Base-by-base conservation (phyloP, 2,113 vertebrate genomes). In the Onychostoma macrolepis region DNA sequence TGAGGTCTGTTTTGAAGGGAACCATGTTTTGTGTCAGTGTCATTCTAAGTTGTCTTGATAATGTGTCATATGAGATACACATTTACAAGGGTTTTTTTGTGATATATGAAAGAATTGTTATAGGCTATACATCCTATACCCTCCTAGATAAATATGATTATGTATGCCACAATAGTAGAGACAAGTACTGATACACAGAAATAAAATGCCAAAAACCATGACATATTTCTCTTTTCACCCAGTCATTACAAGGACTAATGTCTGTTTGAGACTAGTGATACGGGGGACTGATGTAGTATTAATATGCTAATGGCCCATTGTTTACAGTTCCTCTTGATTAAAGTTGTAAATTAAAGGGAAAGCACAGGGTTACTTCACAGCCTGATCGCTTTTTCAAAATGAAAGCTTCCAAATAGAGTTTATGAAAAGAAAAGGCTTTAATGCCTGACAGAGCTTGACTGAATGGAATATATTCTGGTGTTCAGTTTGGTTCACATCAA, bases 261-360 rank as follows among this genome's bases (percentile, higher is more conserved):
- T 84, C 45, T 26, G 36, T 84, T 36, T 74, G 69, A 74, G 30
- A 36, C 33, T 74, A 33, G 45, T 84, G 33, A 84, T 74, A 6
- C 28, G 24, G 17, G 30, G 15, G 38, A 87, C 53, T 91, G 90
- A 90, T 90, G 87, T 87, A 87, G 82, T 63, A 53, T 84, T 75
- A 80, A 67, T 87, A 89, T 88, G 89, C 84, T 88, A 94, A 90
- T 86, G 38, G 10, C 2, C 36, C 45, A 72, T 89, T 90, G 86
- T 87, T 90, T 84, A 67, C 86, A 90, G 85, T 88, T 88, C 12
- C 67, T 71, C 87, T 90, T 86, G 63, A 80, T 72, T 71, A 56
- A 74, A 84, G 56, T 30, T 87, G 80, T 69, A 88, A 90, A 86
- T 87, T 89, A 84, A 41, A 85, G 48, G 19, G 11, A 89, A 80